Percentiles rank a stretch among this genome's conserved stretches.
Conservation (phyloP, 2,113 vertebrate species). For the Nyctibius bracteatus region DNA sequence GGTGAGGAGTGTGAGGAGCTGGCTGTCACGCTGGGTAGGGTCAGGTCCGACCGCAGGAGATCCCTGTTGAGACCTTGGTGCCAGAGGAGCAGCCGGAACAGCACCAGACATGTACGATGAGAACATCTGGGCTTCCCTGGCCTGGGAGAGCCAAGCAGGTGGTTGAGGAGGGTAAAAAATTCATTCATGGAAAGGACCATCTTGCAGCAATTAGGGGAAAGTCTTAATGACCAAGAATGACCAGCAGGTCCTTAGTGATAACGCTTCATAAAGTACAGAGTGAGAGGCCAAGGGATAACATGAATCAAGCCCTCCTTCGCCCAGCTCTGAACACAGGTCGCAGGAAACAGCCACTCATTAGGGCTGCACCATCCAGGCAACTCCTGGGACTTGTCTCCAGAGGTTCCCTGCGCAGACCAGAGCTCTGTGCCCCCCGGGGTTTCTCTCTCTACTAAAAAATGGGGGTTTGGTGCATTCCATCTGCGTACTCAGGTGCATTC, state of each 20-base stretch:
- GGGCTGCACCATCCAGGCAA: not conserved
- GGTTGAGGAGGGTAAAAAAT: not conserved
- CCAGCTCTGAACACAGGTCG: not conserved
- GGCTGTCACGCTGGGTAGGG: not conserved
- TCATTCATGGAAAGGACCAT: not conserved
- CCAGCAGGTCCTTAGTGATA: not conserved
- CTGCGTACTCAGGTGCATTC: not conserved
- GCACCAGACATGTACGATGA: rapidly evolving
- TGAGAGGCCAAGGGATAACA: not conserved
- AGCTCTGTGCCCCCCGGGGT: not conserved
- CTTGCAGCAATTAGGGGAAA: not conserved
- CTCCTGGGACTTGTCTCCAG: not conserved
- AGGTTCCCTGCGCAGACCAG: not conserved
- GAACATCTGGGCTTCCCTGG: not conserved
- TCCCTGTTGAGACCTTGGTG: not conserved
- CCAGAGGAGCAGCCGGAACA: not conserved
- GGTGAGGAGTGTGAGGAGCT: conserved; percentile 67
- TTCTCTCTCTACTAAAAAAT: not conserved
- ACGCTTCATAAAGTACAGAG: not conserved
- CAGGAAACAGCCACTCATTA: rapidly evolving
- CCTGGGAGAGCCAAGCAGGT: not conserved
- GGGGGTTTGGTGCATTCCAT: not conserved
- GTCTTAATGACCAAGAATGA: not conserved
- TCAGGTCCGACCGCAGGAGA: not conserved
- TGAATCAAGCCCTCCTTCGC: not conserved